Percentiles rank a stretch among this genome's conserved stretches.
These are phyloP conservation scores for Heteropelma amictum DNA, from an alignment of 2,888 invertebrate species.

Conservation along the genomic window DNA sequence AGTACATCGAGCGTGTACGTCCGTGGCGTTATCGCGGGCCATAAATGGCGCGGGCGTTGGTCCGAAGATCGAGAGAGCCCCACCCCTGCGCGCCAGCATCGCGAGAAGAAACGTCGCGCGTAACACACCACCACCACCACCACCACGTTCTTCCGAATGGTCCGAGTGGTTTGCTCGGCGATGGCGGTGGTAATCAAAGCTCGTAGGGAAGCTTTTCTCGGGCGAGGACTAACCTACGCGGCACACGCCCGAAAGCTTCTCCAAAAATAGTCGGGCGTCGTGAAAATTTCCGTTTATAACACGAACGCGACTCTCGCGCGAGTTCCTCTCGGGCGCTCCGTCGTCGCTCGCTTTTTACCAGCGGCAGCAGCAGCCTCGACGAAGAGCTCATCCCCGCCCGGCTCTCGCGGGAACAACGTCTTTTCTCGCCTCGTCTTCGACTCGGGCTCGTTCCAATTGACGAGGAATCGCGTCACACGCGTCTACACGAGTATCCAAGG, in stretches of 20 bases:
- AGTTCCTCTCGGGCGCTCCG: neutral
- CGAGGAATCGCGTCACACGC: too few species aligned
- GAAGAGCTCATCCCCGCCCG: too few species aligned
- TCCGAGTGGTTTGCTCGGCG: neutral
- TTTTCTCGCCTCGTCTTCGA: too few species aligned
- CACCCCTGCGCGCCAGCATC: too few species aligned
- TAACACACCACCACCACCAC: too few species aligned
- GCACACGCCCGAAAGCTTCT: constrained; percentile 69
- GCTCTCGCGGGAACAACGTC: too few species aligned
- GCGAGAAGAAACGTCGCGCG: neutral
- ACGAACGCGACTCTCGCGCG: constrained; percentile 64
- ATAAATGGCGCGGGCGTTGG: constrained; percentile 77
- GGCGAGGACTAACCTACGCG: constrained; percentile 52
- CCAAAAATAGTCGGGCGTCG: constrained; percentile 74
- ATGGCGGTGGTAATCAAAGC: constrained; percentile 31
- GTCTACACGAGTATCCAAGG: too few species aligned
- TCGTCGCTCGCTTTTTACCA: too few species aligned
- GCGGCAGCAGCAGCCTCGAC: too few species aligned
- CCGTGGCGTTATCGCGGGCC: constrained; percentile 67
- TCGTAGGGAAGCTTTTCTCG: constrained; percentile 12
- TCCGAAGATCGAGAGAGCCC: constrained; percentile 63
- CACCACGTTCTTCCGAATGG: too few species aligned
- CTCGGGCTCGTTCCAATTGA: too few species aligned
- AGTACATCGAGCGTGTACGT: constrained; percentile 42
- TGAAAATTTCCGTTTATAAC: constrained; percentile 56